Conservation (phyloP, 1,140 invertebrate species). For the Rhopalosiphum maidis region DNA sequence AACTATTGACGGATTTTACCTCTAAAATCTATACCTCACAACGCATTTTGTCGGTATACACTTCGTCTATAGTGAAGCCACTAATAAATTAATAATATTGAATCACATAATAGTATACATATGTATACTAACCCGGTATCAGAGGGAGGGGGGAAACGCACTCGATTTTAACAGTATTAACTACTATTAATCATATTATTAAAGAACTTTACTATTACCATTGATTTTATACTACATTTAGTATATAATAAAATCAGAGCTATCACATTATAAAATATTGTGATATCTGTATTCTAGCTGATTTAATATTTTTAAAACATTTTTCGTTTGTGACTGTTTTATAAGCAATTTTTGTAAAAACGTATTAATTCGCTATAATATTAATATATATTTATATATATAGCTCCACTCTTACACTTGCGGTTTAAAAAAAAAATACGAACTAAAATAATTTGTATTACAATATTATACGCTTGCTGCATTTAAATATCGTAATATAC, state of each 20-base stretch:
- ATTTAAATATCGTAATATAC: too few species aligned
- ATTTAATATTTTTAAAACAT: not conserved
- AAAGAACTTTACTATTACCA: not conserved
- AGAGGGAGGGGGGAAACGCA: too few species aligned
- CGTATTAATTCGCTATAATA: not conserved
- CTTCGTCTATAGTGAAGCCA: not conserved
- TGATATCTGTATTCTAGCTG: not conserved
- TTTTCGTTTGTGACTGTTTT: not conserved
- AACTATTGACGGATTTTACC: not conserved
- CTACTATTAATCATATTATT: not conserved
- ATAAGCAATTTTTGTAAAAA: not conserved
- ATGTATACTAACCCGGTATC: not conserved
- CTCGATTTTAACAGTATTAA: too few species aligned
- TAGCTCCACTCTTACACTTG: not conserved
- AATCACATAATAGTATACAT: not conserved
- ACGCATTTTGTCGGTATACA: not conserved
- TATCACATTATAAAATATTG: not conserved
- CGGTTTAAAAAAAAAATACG: too few species aligned
- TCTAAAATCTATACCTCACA: not conserved
- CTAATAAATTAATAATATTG: not conserved
- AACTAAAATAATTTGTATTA: too few species aligned
- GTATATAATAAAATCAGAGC: too few species aligned
- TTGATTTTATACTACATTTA: too few species aligned
- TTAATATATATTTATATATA: not conserved
- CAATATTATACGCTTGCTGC: too few species aligned